phyloP scores from a whole-genome alignment of 2,888 invertebrate genomes.

The Julus scandinavius region DNA sequence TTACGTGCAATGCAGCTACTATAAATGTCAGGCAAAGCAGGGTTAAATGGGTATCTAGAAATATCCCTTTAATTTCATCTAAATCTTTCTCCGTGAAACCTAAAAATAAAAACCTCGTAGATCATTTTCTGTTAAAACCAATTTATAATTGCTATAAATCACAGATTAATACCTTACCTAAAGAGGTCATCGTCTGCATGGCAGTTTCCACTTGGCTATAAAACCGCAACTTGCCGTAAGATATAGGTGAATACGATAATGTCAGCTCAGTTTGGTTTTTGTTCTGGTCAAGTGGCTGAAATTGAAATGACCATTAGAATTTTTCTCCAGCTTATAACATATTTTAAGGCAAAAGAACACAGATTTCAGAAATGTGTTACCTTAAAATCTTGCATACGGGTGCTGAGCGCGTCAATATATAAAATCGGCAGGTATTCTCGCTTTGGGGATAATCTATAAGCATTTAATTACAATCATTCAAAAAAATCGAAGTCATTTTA shows the following conservation, averaged over 20 bases:
- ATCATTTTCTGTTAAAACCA: neutral
- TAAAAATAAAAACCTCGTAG: slow-evolving; percentile 67
- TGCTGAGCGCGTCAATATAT: slow-evolving; percentile 84
- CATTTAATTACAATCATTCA: neutral
- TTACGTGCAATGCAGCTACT: slow-evolving; percentile 92
- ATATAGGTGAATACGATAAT: slow-evolving; percentile 78
- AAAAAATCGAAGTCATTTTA: neutral
- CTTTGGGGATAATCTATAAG: slow-evolving; percentile 73
- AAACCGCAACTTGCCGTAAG: slow-evolving; percentile 79
- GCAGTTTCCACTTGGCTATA: slow-evolving; percentile 81
- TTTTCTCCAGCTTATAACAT: too few species aligned
- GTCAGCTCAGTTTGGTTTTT: slow-evolving; percentile 75
- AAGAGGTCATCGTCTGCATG: slow-evolving; percentile 73
- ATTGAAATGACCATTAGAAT: neutral
- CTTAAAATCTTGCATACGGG: slow-evolving; percentile 79
- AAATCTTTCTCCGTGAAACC: slow-evolving; percentile 94
- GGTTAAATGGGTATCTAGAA: slow-evolving; percentile 94
- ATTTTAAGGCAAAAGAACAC: too few species aligned
- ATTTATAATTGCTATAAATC: neutral
- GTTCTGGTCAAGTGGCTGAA: slow-evolving; percentile 69
- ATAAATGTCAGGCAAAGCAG: slow-evolving; percentile 88
- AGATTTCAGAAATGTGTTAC: slow-evolving; percentile 63
- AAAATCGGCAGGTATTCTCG: slow-evolving; percentile 83
- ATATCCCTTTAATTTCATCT: slow-evolving; percentile 96
- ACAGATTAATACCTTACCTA: slow-evolving; percentile 54